These are phyloP conservation scores for Sebastes matsubarae DNA, from an alignment of 2,797 vertebrate genomes.

Conservation along the genomic window DNA sequence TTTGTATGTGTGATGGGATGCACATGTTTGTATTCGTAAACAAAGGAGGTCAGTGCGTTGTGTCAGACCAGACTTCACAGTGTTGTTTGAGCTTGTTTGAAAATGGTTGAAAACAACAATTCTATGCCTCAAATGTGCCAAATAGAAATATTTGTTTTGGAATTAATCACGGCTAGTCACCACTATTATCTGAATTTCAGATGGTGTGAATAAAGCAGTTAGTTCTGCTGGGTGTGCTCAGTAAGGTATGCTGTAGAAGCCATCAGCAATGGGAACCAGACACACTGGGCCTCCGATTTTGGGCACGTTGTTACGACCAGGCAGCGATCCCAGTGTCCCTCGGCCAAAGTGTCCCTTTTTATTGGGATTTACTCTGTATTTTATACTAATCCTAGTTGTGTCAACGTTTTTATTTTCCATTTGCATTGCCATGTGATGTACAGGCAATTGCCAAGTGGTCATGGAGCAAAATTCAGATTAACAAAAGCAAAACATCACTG, in stretches of 20 bases:
- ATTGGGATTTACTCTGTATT: conserved; percentile 4
- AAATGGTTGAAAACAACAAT: conserved; percentile 18
- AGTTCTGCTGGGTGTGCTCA: conserved; percentile 17
- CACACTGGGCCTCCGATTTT: conserved; percentile 13
- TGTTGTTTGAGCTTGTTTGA: conserved; percentile 16
- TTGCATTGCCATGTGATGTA: neutral
- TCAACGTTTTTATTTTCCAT: conserved; percentile 29
- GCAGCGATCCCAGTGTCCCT: conserved; percentile 30
- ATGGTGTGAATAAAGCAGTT: neutral
- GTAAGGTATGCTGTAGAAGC: conserved; percentile 43
- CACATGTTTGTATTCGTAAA: conserved; percentile 34
- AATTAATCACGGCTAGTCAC: neutral
- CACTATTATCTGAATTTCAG: neutral
- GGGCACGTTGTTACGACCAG: conserved; percentile 31
- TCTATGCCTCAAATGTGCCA: conserved; percentile 10
- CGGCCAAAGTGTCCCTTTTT: conserved; percentile 6
- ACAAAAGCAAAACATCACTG: conserved; percentile 16
- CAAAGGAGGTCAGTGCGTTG: conserved; percentile 5
- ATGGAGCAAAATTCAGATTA: conserved; percentile 19
- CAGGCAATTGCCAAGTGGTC: conserved; percentile 2
- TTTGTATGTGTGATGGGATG: conserved; percentile 20
- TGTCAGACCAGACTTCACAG: neutral
- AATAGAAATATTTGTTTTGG: conserved; percentile 14
- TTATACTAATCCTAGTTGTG: neutral
- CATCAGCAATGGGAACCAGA: conserved; percentile 50